phyloP scores from a whole-genome alignment of 2,797 vertebrate genomes.

The Balearica regulorum region DNA sequence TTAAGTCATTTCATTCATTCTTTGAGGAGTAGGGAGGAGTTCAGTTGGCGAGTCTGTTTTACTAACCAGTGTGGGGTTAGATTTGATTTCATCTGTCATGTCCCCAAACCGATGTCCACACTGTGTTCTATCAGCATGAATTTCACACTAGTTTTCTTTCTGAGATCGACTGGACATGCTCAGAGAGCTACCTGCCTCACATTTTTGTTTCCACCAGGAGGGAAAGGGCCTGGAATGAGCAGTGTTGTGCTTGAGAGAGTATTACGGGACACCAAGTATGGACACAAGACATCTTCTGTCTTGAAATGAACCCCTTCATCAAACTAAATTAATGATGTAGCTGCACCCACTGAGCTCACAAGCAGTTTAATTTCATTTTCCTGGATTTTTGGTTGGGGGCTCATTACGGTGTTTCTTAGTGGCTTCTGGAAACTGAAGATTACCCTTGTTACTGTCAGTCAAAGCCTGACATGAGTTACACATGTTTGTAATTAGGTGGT shows the following conservation, averaged over 20 bases:
- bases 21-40: not conserved
- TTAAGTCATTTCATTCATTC: not conserved
- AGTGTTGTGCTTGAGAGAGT: not conserved
- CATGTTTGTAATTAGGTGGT: not conserved
- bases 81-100: not conserved
- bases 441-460: not conserved
- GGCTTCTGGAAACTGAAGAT: not conserved
- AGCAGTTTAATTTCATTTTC: not conserved
- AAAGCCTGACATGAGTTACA: not conserved
- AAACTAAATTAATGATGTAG: not conserved
- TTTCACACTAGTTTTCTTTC: not conserved
- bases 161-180: not conserved
- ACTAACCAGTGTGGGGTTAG: not conserved
- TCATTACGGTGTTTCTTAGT: not conserved
- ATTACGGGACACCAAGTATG: not conserved
- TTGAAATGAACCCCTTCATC: not conserved
- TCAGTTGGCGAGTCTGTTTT: not conserved
- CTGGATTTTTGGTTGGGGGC: not conserved
- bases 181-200: not conserved
- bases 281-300: not conserved
- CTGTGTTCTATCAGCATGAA: not conserved
- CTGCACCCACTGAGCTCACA: not conserved
- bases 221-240: not conserved
- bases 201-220: not conserved
- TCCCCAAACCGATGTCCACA: not conserved